Base-by-base conservation (phyloP, 2,888 invertebrate species). In the Drosophila infuscata region DNA sequence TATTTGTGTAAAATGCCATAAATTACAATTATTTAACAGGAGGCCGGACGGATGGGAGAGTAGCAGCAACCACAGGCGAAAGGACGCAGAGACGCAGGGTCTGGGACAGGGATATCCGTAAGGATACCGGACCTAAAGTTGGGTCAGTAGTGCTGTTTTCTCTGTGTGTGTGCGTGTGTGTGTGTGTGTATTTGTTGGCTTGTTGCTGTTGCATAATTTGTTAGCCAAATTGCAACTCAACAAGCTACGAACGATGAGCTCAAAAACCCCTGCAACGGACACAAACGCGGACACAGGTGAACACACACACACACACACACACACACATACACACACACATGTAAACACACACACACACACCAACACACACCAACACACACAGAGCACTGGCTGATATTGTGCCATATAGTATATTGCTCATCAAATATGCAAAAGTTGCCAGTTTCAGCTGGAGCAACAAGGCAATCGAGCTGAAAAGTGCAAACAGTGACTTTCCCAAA, bases 1-100 rank as follows among this genome's bases (percentile, higher is more conserved):
- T 83, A 88, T 90, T 85, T 90, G 83, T 81, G 83, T 76, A 83
- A 87, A 87, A 90, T 86, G 89, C 90, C 87, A 87, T 87, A 90
- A 87, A 87, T 90, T 90, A 86, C 87, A 88, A 90, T 87, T 88
- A 87, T 90, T 87, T 88, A 82, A 79, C 88, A 81, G 74, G 57
- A 54, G 36, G 72, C 71, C 77, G 80, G 66, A 76, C 79, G 79
- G 36, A 61, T 49, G 68, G 46, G 62, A 43, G 43, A 49, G 29
- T 56, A n/a, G 48, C 53, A 49, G 8, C 33, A 46, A 46, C 46
- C 25, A 15, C 11, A n/a, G 17, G 25, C 36, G 11, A 29, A 36
- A 3, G 35, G 35, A 32, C 3, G 32, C 32, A 52, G 52, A 52
- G 52, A 25, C 2, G 17, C 25, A 8, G 35, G 58, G 76, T 49